Evolutionary conservation across 2,888 invertebrate genomes (phyloP).

Genomic region (Apamea crenata): DNA sequence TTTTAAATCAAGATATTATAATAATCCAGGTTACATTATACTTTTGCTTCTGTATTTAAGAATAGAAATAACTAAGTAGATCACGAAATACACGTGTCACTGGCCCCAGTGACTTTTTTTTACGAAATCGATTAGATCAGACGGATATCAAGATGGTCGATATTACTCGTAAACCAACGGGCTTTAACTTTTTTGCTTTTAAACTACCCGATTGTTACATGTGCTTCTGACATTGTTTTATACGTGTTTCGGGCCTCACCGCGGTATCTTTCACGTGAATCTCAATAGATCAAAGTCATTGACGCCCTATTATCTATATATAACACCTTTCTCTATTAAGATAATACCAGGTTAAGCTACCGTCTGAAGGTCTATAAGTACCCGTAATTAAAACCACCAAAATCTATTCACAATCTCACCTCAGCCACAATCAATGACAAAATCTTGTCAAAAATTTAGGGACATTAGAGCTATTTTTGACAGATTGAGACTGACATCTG

Average conservation of each 20-base stretch:
- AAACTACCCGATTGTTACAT: background rate
- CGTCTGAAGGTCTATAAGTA: background rate
- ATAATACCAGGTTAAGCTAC: background rate
- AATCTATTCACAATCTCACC: too few species aligned
- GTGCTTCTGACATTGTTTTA: background rate
- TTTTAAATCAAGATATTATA: too few species aligned
- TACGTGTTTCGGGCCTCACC: background rate
- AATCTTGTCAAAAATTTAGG: too few species aligned
- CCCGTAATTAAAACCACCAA: too few species aligned
- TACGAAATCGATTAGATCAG: background rate
- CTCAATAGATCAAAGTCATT: background rate
- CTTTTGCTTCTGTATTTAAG: too few species aligned
- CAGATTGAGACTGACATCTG: too few species aligned
- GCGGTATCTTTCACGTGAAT: background rate
- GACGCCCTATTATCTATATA: background rate
- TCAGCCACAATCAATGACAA: too few species aligned
- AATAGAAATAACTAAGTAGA: background rate
- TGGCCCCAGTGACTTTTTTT: background rate
- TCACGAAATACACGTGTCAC: conserved; percentile 5
- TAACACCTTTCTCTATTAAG: background rate
- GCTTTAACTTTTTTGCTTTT: background rate
- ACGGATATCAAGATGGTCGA: background rate
- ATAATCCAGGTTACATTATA: too few species aligned
- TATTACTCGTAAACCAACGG: background rate
- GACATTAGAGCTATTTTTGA: too few species aligned